Conservation (phyloP, 2,888 invertebrate species). For the Cotesia congregata region DNA sequence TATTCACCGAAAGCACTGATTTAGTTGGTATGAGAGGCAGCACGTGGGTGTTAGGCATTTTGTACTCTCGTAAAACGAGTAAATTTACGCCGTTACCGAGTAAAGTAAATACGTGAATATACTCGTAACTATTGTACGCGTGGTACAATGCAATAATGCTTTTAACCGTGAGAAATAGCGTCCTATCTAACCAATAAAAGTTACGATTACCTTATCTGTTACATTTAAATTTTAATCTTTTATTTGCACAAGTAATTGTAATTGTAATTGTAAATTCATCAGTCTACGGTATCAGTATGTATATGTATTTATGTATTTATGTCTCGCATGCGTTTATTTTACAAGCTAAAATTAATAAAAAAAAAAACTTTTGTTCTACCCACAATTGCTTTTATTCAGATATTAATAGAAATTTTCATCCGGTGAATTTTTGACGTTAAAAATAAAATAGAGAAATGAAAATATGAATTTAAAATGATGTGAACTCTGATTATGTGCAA, state of each 20-base stretch:
- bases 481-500: neutral
- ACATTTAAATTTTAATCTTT: neutral
- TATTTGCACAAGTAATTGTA: neutral
- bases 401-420: neutral
- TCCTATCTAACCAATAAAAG: neutral
- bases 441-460: neutral
- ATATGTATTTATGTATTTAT: no score
- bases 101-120: slow-evolving; percentile 14
- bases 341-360: no score
- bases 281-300: neutral
- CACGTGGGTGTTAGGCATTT: neutral
- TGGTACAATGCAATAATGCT: neutral
- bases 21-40: slow-evolving; percentile 6
- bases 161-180: neutral
- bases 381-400: neutral
- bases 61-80: slow-evolving; percentile 20
- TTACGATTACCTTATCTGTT: neutral
- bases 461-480: neutral
- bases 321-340: no score
- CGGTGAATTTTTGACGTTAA: neutral
- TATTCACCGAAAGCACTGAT: neutral
- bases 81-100: slow-evolving; percentile 21
- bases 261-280: neutral
- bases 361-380: no score
- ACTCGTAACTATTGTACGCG: neutral